These are phyloP conservation scores for Coluber constrictor DNA, from an alignment of 2,797 vertebrate genomes.

Conservation along the genomic window DNA sequence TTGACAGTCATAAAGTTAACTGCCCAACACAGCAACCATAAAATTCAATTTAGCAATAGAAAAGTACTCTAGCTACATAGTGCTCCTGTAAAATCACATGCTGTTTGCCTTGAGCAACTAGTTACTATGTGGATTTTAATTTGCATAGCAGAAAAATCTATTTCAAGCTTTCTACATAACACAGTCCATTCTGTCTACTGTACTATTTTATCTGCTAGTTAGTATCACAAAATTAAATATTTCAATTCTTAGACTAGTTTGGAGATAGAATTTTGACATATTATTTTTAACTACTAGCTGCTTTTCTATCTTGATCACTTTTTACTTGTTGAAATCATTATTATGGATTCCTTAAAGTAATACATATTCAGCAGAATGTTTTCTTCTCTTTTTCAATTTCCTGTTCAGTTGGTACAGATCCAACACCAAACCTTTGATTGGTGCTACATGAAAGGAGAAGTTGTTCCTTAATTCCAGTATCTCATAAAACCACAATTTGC, in stretches of 20 bases:
- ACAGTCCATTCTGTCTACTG: neutral
- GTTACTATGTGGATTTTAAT: slow-evolving; percentile 1
- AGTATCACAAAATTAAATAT: slow-evolving; percentile 5
- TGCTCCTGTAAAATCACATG: neutral
- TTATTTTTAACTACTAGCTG: neutral
- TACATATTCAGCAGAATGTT: neutral
- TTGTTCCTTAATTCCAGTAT: neutral
- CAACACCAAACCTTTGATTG: neutral
- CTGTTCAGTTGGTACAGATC: neutral
- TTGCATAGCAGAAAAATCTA: neutral
- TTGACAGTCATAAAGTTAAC: neutral
- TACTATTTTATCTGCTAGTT: neutral
- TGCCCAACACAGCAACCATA: neutral
- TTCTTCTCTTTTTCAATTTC: neutral
- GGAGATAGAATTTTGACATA: neutral
- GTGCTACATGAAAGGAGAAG: neutral
- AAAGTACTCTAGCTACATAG: neutral
- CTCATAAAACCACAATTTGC: neutral
- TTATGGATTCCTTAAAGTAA: neutral
- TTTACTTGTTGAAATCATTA: neutral
- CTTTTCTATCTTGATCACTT: neutral
- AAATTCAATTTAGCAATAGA: neutral
- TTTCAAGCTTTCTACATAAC: neutral
- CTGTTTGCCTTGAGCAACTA: slow-evolving; percentile 6
- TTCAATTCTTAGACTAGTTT: neutral